phyloP scores from a whole-genome alignment of 1,140 invertebrate species.

The Choristoneura fumiferana region DNA sequence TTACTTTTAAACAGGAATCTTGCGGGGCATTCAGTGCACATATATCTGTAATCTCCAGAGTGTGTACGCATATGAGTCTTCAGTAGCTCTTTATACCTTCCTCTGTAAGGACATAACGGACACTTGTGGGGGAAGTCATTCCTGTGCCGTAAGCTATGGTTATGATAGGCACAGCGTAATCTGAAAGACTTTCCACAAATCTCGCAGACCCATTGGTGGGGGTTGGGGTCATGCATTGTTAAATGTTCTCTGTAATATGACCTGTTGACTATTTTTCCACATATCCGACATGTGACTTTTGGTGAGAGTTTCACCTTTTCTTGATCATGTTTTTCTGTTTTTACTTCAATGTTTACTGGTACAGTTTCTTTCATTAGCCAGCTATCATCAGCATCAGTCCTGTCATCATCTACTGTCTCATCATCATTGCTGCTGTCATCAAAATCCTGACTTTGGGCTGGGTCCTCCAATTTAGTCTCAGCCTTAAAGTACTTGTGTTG shows the following conservation, averaged over 20 bases:
- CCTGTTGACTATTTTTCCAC: slow-evolving; percentile 56
- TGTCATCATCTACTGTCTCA: background rate
- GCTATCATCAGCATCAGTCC: slow-evolving; percentile 1
- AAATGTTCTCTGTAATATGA: slow-evolving; percentile 62
- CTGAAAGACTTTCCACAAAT: slow-evolving; percentile 68
- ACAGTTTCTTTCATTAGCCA: background rate
- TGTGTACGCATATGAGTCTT: slow-evolving; percentile 76
- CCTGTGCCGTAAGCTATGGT: slow-evolving; percentile 59
- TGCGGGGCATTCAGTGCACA: slow-evolving; percentile 77
- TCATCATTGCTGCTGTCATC: background rate
- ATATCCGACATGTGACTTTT: slow-evolving; percentile 61
- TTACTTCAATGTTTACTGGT: slow-evolving; percentile 20
- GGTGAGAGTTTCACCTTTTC: slow-evolving; percentile 24
- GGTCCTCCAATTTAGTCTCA: background rate
- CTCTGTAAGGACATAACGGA: slow-evolving; percentile 63
- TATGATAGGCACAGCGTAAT: slow-evolving; percentile 59
- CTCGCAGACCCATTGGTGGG: slow-evolving; percentile 65
- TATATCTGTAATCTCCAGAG: slow-evolving; percentile 73
- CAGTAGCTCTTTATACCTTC: slow-evolving; percentile 55
- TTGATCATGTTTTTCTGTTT: slow-evolving; percentile 29
- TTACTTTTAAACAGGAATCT: slow-evolving; percentile 76
- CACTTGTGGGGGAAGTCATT: slow-evolving; percentile 67
- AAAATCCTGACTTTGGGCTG: background rate
- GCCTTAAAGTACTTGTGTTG: slow-evolving; percentile 1
- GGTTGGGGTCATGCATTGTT: slow-evolving; percentile 63